phyloP scores from a whole-genome alignment of 2,797 vertebrate genomes.

The Anabacerthia variegaticeps region DNA sequence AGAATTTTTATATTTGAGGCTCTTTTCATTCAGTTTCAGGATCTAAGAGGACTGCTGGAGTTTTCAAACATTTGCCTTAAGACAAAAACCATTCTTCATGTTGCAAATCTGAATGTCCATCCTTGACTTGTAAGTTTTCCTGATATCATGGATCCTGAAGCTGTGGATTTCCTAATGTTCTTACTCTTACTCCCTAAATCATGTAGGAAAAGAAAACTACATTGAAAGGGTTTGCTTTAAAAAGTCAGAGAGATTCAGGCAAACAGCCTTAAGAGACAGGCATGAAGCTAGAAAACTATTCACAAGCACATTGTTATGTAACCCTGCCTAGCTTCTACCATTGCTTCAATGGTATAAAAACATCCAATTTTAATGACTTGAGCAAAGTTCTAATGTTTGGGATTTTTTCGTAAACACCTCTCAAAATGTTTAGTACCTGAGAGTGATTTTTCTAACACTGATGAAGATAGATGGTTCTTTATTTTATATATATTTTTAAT shows the following conservation, averaged over 20 bases:
- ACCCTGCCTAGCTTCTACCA: neutral
- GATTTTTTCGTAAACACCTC: neutral
- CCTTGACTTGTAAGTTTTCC: neutral
- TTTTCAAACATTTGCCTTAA: neutral
- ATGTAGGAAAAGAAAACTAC: neutral
- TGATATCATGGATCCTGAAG: neutral
- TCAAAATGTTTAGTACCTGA: neutral
- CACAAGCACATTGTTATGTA: neutral
- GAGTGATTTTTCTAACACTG: neutral
- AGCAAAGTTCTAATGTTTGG: neutral
- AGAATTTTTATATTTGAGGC: neutral
- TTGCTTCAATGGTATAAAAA: neutral
- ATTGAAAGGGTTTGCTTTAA: neutral
- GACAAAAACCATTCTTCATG: neutral
- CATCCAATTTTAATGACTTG: neutral
- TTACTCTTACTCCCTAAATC: neutral
- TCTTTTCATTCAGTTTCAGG: neutral
- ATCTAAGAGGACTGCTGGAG: neutral
- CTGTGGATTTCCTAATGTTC: neutral
- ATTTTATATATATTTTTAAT: neutral
- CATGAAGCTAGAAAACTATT: neutral
- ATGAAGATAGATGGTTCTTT: neutral
- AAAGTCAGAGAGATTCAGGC: neutral
- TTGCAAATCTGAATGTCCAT: neutral
- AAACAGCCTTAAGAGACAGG: neutral